Evolutionary conservation across 2,797 vertebrate species (phyloP).

Genomic region (Paratrypauchen microcephalus): DNA sequence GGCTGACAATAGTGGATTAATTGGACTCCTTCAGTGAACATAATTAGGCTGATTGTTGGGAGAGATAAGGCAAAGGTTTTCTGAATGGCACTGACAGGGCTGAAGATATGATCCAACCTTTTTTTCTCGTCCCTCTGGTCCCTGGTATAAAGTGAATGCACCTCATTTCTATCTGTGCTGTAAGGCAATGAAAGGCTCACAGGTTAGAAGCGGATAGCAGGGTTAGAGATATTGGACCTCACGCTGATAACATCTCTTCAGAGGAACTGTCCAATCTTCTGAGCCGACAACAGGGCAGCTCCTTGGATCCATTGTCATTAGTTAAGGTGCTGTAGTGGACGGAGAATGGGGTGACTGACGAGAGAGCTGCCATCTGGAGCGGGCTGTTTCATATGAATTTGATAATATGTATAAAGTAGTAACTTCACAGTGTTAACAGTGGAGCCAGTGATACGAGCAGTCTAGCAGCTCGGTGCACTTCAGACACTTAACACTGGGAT

Average conservation of each 20-base stretch:
- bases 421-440: slow-evolving; percentile 59
- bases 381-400: slow-evolving; percentile 55
- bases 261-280: slow-evolving; percentile 52
- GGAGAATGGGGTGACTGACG: slow-evolving; percentile 37
- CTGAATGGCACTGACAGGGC: slow-evolving; percentile 75
- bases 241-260: slow-evolving; percentile 54
- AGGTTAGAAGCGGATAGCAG: slow-evolving; percentile 50
- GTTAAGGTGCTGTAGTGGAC: slow-evolving; percentile 44
- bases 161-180: slow-evolving; percentile 54
- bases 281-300: slow-evolving; percentile 33
- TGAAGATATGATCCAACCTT: slow-evolving; percentile 60
- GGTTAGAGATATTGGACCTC: slow-evolving; percentile 55
- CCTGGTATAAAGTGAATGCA: slow-evolving; percentile 53
- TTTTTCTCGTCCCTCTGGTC: slow-evolving; percentile 34
- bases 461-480: background rate
- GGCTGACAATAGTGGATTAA: slow-evolving; percentile 88
- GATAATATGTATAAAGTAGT: slow-evolving; percentile 53
- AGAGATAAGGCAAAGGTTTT: slow-evolving; percentile 84
- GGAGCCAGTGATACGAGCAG: background rate
- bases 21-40: slow-evolving; percentile 88
- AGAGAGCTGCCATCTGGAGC: slow-evolving; percentile 44
- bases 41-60: slow-evolving; percentile 90
- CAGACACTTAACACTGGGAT: background rate
- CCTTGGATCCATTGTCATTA: slow-evolving; percentile 31
- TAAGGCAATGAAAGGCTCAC: slow-evolving; percentile 53